Evolutionary conservation across 2,797 vertebrate genomes (phyloP).

Genomic region (Melanotaenia boesemani): DNA sequence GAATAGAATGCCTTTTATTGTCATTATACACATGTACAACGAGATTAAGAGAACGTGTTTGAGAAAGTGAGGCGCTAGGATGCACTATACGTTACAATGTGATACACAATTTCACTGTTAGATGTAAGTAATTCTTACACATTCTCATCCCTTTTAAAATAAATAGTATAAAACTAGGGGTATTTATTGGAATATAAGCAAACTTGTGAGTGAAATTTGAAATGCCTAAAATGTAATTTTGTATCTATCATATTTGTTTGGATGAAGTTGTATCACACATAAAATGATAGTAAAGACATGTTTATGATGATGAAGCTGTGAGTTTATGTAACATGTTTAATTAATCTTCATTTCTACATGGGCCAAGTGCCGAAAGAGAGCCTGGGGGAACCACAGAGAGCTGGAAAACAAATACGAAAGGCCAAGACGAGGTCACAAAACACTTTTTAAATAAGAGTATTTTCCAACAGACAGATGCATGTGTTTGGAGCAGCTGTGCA

Average conservation of each 20-base stretch:
- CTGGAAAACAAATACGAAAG: background rate
- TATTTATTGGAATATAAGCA: background rate
- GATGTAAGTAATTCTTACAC: no score
- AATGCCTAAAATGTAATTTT: background rate
- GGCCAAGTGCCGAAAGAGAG: background rate
- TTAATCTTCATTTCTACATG: background rate
- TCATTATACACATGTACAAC: no score
- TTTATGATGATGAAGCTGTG: background rate
- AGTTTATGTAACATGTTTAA: background rate
- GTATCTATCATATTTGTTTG: background rate
- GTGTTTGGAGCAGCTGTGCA: slow-evolving; percentile 28
- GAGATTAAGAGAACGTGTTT: no score
- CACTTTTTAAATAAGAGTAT: slow-evolving; percentile 28
- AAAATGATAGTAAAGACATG: background rate
- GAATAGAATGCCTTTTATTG: no score
- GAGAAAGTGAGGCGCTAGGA: no score
- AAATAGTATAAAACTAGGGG: background rate
- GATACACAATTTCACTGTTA: no score
- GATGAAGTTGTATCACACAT: background rate
- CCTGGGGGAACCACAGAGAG: background rate
- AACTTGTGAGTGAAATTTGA: background rate
- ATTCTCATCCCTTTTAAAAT: background rate
- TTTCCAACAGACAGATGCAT: slow-evolving; percentile 28
- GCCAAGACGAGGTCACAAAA: slow-evolving; percentile 9
- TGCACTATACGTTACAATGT: no score